Evolutionary conservation across 2,113 vertebrate species (phyloP).

Genomic region (Asarcornis scutulata): DNA sequence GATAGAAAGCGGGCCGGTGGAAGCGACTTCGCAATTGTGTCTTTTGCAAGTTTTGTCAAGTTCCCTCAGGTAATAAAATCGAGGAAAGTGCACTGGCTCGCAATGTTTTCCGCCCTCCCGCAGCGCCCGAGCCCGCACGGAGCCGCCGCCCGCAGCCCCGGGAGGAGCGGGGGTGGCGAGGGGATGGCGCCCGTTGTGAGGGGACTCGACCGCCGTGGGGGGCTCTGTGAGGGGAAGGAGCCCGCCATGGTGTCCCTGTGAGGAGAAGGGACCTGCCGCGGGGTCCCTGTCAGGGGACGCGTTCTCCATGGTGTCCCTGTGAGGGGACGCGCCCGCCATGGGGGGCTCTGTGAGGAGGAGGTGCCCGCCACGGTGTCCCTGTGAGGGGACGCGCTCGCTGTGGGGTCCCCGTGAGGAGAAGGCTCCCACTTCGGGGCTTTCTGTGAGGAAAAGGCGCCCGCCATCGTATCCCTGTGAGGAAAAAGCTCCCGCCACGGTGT

Average conservation of each 20-base stretch:
- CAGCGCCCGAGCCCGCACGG: too few species aligned
- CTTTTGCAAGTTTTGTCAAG: slow-evolving; percentile 34
- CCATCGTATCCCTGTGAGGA: too few species aligned
- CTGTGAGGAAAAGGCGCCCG: background rate
- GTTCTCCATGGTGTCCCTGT: too few species aligned
- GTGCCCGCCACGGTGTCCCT: too few species aligned
- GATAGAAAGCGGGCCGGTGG: background rate
- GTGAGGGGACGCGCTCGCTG: background rate
- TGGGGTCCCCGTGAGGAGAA: too few species aligned
- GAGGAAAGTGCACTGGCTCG: slow-evolving; percentile 11
- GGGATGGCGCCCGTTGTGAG: background rate
- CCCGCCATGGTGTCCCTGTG: too few species aligned
- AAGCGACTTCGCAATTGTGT: background rate
- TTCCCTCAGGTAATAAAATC: slow-evolving; percentile 58
- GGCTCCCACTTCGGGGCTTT: too few species aligned
- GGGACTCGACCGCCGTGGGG: too few species aligned
- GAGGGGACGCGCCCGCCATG: background rate
- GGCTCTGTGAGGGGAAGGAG: too few species aligned
- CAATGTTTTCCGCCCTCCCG: background rate
- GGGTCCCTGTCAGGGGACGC: background rate
- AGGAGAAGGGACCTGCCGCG: too few species aligned
- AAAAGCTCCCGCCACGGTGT: too few species aligned
- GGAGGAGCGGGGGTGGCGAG: background rate
- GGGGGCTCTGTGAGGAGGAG: background rate
- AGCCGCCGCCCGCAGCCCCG: too few species aligned